A percentile compares a stretch with the other conserved stretches of the same genome.
Conservation (phyloP, 2,113 vertebrate genomes). For the Rhinopomastus cyanomelas region DNA sequence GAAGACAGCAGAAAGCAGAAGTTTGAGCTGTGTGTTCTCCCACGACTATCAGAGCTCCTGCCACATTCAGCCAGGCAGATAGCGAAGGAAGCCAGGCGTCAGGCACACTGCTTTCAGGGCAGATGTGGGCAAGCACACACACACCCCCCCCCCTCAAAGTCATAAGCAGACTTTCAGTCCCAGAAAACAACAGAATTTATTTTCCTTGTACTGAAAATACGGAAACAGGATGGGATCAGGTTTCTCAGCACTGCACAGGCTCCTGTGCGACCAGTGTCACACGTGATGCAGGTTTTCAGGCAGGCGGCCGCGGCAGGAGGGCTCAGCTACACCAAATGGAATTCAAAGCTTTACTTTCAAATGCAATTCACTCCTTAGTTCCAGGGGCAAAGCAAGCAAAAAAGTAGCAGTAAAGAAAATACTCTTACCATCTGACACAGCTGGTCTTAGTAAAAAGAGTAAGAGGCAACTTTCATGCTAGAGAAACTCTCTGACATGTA, state of each 20-base stretch:
- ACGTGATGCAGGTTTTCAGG: constrained; percentile 13
- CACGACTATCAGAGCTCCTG: neutral
- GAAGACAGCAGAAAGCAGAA: neutral
- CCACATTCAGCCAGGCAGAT: neutral
- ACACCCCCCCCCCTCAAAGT: neutral
- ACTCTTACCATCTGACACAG: constrained; percentile 28
- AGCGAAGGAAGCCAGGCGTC: neutral
- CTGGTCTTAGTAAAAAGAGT: constrained; percentile 29
- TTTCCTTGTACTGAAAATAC: neutral
- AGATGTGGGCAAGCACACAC: neutral
- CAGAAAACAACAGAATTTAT: constrained; percentile 6
- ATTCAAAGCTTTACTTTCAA: constrained; percentile 57
- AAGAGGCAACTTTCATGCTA: constrained; percentile 4
- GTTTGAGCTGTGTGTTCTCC: neutral
- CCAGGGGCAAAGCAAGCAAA: neutral
- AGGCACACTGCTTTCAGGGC: neutral
- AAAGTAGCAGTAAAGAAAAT: constrained; percentile 21
- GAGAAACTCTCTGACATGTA: constrained; percentile 9
- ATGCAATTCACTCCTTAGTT: constrained; percentile 50
- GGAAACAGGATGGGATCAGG: neutral
- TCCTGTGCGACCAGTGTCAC: neutral
- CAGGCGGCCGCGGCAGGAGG: constrained; percentile 51
- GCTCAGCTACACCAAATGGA: constrained; percentile 16
- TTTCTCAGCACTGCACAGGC: neutral
- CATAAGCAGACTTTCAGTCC: neutral